Evolutionary conservation across 2,797 vertebrate species (phyloP).

Genomic region (Chrysolophus pictus): DNA sequence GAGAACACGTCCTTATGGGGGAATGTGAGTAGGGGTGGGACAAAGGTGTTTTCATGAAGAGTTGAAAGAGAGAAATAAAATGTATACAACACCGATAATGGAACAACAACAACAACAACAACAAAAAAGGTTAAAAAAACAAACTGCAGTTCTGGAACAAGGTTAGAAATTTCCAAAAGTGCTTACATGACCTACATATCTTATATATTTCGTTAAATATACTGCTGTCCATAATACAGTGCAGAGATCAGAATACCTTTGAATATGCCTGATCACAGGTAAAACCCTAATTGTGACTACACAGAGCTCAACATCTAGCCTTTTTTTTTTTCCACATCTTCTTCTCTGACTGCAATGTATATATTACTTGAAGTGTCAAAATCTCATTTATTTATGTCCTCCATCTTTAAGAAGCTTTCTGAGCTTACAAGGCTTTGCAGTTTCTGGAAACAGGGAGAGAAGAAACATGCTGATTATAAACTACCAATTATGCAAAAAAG

Average conservation of each 20-base stretch:
- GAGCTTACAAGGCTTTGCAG: not conserved
- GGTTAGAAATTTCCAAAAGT: not conserved
- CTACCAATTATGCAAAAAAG: conserved; percentile 31
- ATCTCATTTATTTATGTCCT: not conserved
- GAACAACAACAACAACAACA: no score
- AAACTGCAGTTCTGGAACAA: not conserved
- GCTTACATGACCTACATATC: not conserved
- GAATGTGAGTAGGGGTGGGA: not conserved
- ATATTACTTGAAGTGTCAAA: not conserved
- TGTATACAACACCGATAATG: not conserved
- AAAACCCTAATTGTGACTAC: not conserved
- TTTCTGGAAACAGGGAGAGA: not conserved
- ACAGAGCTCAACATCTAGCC: not conserved
- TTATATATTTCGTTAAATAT: not conserved
- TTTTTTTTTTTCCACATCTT: not conserved
- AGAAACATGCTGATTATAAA: conserved; percentile 2
- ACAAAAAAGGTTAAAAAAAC: not conserved
- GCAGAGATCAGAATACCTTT: not conserved
- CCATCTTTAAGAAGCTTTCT: not conserved
- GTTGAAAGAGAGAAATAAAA: not conserved
- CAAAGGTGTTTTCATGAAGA: not conserved
- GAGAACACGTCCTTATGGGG: fast-evolving
- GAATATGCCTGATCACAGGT: not conserved
- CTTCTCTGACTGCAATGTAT: not conserved
- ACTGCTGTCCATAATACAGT: not conserved